Percentiles rank a stretch among this genome's conserved stretches.
Evolutionary conservation across 2,888 invertebrate species (phyloP).

Genomic region (Bursaphelenchus okinawaensis): DNA sequence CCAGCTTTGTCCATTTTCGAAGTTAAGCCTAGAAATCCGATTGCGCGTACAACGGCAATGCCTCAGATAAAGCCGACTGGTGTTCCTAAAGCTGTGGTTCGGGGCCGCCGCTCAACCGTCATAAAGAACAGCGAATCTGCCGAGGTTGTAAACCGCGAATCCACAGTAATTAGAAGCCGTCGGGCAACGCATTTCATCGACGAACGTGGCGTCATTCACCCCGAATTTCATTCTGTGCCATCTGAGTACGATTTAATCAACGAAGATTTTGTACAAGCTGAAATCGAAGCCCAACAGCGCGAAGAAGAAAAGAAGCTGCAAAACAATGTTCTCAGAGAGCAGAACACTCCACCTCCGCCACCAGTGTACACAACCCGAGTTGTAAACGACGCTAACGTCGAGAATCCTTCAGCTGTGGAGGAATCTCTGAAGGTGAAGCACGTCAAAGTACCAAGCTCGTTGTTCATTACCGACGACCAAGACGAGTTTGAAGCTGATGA

Average conservation of each 20-base stretch:
- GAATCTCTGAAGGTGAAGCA: not conserved
- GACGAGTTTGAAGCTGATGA: not conserved
- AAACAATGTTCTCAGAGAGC: not conserved
- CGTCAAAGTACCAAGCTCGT: not conserved
- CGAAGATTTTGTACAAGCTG: not conserved
- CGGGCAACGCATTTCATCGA: not conserved
- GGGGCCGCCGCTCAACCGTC: too few species aligned
- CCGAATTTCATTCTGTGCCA: not conserved
- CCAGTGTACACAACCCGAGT: not conserved
- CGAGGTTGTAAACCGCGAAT: too few species aligned
- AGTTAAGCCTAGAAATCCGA: constrained; percentile 3
- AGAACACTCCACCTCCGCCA: not conserved
- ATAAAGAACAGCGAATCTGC: too few species aligned
- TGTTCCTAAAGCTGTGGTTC: too few species aligned
- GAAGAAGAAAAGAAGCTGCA: not conserved
- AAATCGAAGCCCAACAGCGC: not conserved
- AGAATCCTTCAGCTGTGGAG: constrained; percentile 3
- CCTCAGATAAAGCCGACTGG: not conserved
- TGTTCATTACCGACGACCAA: not conserved
- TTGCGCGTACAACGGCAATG: constrained; percentile 3
- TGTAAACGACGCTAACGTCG: constrained; percentile 5
- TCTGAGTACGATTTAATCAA: not conserved
- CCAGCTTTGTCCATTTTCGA: constrained; percentile 10
- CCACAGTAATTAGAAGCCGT: not conserved
- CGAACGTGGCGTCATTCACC: not conserved